Conservation (phyloP, 2,888 invertebrate species). For the Drosophila pseudotalamancana region DNA sequence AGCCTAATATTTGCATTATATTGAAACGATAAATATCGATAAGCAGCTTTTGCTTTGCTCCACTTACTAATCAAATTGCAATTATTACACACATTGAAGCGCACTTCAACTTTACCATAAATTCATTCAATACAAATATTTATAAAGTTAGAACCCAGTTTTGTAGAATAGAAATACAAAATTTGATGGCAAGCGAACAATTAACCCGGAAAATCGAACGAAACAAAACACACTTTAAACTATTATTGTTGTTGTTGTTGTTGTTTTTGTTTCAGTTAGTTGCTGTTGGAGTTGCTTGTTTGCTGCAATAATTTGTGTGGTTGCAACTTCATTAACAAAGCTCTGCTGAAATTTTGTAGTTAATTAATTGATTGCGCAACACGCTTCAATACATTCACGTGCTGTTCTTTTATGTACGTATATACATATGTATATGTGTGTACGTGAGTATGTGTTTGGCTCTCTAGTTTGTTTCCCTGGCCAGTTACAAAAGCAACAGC, state of each 20-base stretch:
- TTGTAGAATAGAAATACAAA: too few species aligned
- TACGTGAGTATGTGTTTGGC: conserved; percentile 4
- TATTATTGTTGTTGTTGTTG: background rate
- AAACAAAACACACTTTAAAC: background rate
- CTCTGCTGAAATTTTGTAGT: conserved; percentile 56
- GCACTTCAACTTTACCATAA: too few species aligned
- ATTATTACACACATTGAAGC: too few species aligned
- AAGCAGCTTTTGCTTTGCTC: too few species aligned
- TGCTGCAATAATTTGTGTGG: conserved; percentile 31
- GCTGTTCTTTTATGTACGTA: background rate
- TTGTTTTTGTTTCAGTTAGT: background rate
- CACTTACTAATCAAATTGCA: too few species aligned
- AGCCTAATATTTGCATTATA: too few species aligned
- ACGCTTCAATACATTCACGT: conserved; percentile 58
- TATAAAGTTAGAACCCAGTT: too few species aligned
- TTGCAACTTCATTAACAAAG: conserved; percentile 69
- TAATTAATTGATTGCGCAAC: conserved; percentile 74
- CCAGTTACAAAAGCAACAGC: conserved; percentile 55
- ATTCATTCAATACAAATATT: too few species aligned
- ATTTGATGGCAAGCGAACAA: background rate
- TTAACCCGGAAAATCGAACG: background rate
- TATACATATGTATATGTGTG: conserved; percentile 2
- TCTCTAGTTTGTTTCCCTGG: conserved; percentile 64
- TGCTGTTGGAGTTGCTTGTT: conserved; percentile 17
- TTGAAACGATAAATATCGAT: background rate